Conservation (phyloP, 2,888 invertebrate species). For the Euplexia lucipara region DNA sequence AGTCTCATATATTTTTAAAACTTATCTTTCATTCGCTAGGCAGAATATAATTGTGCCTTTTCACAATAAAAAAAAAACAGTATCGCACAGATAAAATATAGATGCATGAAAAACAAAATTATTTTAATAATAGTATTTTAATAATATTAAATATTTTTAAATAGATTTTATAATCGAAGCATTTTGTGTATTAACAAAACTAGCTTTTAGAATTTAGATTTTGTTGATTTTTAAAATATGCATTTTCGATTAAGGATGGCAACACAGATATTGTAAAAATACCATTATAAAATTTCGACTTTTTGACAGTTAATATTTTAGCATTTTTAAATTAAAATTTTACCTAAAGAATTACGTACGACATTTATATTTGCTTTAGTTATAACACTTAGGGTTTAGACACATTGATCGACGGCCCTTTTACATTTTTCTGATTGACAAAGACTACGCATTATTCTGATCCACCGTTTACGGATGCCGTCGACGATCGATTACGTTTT, state of each 20-base stretch:
- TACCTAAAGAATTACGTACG: no score
- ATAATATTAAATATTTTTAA: constrained; percentile 52
- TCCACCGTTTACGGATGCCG: no score
- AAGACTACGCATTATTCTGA: no score
- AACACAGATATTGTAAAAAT: not conserved
- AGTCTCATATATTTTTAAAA: not conserved
- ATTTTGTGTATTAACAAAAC: constrained; percentile 63
- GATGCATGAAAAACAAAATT: constrained; percentile 56
- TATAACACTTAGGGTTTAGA: no score
- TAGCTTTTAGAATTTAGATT: constrained; percentile 49
- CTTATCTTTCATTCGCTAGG: not conserved
- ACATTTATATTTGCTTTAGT: not conserved
- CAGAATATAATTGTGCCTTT: constrained; percentile 40
- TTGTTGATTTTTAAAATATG: constrained; percentile 53
- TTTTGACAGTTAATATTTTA: not conserved
- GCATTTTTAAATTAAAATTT: not conserved
- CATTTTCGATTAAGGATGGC: constrained; percentile 47
- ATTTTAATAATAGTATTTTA: constrained; percentile 45
- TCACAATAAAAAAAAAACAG: not conserved
- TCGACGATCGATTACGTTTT: no score
- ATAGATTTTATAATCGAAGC: constrained; percentile 54
- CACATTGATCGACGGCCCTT: no score
- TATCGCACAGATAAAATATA: constrained; percentile 50
- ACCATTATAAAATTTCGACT: no score
- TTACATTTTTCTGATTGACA: no score